These are phyloP conservation scores for Caenorhabditis sp. DNA, from an alignment of 2,888 invertebrate species.

Conservation along the genomic window DNA sequence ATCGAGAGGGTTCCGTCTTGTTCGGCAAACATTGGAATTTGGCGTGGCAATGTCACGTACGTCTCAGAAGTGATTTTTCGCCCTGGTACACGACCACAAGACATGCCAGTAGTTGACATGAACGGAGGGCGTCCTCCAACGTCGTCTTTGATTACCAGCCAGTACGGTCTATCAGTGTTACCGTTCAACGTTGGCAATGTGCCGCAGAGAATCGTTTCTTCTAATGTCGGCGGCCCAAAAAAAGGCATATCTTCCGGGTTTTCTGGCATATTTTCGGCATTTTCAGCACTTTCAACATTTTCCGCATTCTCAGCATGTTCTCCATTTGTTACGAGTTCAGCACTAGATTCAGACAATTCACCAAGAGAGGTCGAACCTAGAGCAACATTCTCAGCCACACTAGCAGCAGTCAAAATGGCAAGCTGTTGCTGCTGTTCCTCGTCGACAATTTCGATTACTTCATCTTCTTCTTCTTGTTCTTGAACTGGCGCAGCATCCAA, in stretches of 20 bases:
- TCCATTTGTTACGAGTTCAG: not conserved
- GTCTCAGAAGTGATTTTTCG: constrained; percentile 85
- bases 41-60: constrained; percentile 94
- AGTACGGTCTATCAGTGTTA: constrained; percentile 57
- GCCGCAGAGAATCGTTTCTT: constrained; percentile 1
- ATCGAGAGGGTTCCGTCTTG: constrained; percentile 89
- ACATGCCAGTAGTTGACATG: constrained; percentile 52
- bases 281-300: not conserved
- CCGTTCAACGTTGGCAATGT: constrained; percentile 25
- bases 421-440: constrained; percentile 24
- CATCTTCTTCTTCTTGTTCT: constrained; percentile 41
- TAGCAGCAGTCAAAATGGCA: not conserved
- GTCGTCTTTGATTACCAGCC: constrained; percentile 56
- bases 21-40: constrained; percentile 94
- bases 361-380: not conserved
- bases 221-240: not conserved
- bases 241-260: constrained; percentile 5
- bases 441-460: constrained; percentile 39
- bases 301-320: not conserved
- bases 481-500: no score
- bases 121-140: constrained; percentile 63
- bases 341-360: not conserved
- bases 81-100: constrained; percentile 22
- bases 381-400: not conserved
- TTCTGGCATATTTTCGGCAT: not conserved